Base-by-base conservation (phyloP, 2,113 vertebrate species). In the Corythaeola cristata region DNA sequence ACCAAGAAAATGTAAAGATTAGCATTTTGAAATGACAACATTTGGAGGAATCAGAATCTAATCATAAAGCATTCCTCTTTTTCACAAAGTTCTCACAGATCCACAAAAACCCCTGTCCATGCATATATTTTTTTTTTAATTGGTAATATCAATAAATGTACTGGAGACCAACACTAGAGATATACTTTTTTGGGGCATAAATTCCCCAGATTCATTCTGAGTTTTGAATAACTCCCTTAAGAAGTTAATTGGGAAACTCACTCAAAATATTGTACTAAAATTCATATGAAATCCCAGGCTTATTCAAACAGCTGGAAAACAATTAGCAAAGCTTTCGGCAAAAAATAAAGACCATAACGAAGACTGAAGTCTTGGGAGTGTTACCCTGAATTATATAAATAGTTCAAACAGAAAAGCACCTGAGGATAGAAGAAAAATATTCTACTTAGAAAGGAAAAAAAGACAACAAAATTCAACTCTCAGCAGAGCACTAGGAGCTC, bases 241-340 rank as follows among this genome's bases (percentile, higher is more conserved):
- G 39, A 71, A 89, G 28, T 58, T 76, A 79, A 79, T 69, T 62
- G 75, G 33, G 18, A 91, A 88, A 83, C 11, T 85, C 35, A 53
- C 17, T 91, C 58, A 60, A 93, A 95, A 91, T 53, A 73, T 35
- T 76, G 26, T 68, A 85, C 10, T 37, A n/a, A 91, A 91, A 94
- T 72, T 75, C 87, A 78, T 73, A 56, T 41, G 88, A 93, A 68
- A 72, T 56, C 24, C 21, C 23, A 89, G 30, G 33, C 22, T 94
- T 85, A 81, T 47, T 91, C 39, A 79, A 94, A 94, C 19, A 95
- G 24, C 27, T 93, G 32, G 44, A 95, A 91, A 96, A 93, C 32
- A 91, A 81, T 89, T 74, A 94, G 17, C 19, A 94, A 94, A 49
- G 39, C 22, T 92, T 90, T 87, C 3, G 0, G 56, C 26, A 75